Evolutionary conservation across 2,888 invertebrate species (phyloP), one percentile per base, ranked within the genome.

Genomic region (Agriopis marginaria): DNA sequence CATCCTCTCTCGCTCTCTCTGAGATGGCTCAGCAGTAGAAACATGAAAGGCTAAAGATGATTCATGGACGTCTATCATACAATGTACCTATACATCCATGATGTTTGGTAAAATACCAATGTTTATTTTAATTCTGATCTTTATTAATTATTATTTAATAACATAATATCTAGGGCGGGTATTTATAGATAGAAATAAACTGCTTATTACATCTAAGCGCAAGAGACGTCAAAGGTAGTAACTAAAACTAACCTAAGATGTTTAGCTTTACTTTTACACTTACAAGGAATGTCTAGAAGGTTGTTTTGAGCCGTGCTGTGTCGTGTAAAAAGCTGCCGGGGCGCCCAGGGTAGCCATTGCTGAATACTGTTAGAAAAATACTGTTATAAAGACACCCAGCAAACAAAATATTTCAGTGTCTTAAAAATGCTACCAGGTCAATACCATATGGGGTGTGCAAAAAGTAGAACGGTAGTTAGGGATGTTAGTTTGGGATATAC

Each of bases 261-360:
- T 39, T 11, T 39, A 39, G 5, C 39, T 59, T 50, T 23, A 17
- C 40, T 47, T 55, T 17, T 64, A n/a, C 23, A 40, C 66, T 72
- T 42, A 62, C 65, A 55, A 45, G 10, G n/a, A 32, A 50, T 49
- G 50, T 65, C 14, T 62, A 66, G 64, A 66, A 65, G 44, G 67
- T 42, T n/a, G 65, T 67, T 17, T 67, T 71, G 40, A 63, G 67
- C 40, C 63, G 63, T 54, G 70, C 60, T 45, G 63, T 54, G 62
- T 70, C 66, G 68, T 64, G 58, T 14, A 66, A 66, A 66, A 66
- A 61, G 66, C 54, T 59, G 62, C 56, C 17, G 49, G 49, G 64
- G n/a, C 67, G 51, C n/a, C 66, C 55, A 55, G 55, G 61, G 66
- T 66, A 66, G 49, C 66, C 66, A 32, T 69, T 70, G 62, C 66